Base-by-base conservation (phyloP, 2,797 vertebrate genomes). In the Echeneis naucrates region DNA sequence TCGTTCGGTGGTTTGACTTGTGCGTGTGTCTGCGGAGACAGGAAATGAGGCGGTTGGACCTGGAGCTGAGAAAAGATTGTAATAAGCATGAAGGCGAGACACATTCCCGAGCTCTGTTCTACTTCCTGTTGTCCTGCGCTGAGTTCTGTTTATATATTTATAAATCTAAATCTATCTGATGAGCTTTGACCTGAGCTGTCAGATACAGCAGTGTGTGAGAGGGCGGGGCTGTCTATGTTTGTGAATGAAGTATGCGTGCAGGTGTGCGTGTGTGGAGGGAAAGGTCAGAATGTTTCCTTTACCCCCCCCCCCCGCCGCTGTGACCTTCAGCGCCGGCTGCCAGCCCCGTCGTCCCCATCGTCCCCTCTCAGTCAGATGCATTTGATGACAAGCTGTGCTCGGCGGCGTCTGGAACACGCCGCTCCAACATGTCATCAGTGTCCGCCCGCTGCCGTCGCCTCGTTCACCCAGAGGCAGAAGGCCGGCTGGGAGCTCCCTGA, bases 241-340 rank as follows among this genome's bases (percentile, higher is more conserved):
- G 27, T 84, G 75, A 84, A 73, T 76, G 72, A 33, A 33, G 17
- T 23, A 35, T 30, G 68, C 32, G 72, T 30, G 72, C 24, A 6
- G 24, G 44, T 69, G 21, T 45, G 55, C 60, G 50, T 45, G 21
- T 58, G 67, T 45, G 51, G 21, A 56, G 68, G 58, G 10, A 79
- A 86, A 89, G 90, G 91, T 92, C 87, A 91, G 75, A 27, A 86
- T 82, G 82, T 75, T 78, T 67, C 75, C 80, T 90, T 82, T 91
- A 83, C n/a, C n/a, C n/a, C n/a, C n/a, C n/a, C n/a, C n/a, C n/a
- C n/a, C n/a, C n/a, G 48, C 69, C 75, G 53, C 91, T 93, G 92
- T 93, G 91, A 93, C 89, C 89, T 68, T 32, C 3, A 38, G 73
- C 21, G 65, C 44, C 14, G 66, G 62, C 58, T 3, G 16, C 38